Conservation (phyloP, 2,797 vertebrate species). For the Pteronotus mesoamericanus region DNA sequence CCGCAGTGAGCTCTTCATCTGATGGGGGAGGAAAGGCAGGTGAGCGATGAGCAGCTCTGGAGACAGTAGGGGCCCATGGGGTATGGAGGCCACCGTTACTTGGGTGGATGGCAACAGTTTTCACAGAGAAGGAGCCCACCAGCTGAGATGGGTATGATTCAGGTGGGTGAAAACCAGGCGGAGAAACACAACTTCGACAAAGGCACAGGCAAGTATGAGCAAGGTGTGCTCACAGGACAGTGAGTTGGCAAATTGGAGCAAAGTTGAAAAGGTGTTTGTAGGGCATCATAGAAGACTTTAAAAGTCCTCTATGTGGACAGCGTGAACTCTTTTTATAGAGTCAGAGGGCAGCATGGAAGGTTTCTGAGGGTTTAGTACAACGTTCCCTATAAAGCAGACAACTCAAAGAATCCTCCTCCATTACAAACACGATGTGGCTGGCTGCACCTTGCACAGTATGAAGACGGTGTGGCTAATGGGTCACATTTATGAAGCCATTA, state of each 20-base stretch:
- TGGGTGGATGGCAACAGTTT: not conserved
- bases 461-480: not conserved
- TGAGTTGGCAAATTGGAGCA: not conserved
- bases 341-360: not conserved
- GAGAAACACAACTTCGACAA: not conserved
- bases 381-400: not conserved
- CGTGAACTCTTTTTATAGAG: not conserved
- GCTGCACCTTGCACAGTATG: not conserved
- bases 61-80: fast-evolving
- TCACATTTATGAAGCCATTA: not conserved
- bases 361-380: not conserved
- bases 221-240: not conserved
- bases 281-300: not conserved
- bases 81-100: fast-evolving
- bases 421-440: not conserved
- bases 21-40: not conserved
- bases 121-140: not conserved
- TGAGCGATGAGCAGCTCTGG: not conserved
- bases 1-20: not conserved
- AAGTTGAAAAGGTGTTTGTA: not conserved
- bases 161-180: not conserved
- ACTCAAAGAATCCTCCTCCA: not conserved
- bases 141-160: not conserved
- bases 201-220: not conserved
- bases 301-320: not conserved